These are phyloP conservation scores for Chiloscyllium plagiosum DNA, from an alignment of 2,113 vertebrate genomes.

Conservation along the genomic window DNA sequence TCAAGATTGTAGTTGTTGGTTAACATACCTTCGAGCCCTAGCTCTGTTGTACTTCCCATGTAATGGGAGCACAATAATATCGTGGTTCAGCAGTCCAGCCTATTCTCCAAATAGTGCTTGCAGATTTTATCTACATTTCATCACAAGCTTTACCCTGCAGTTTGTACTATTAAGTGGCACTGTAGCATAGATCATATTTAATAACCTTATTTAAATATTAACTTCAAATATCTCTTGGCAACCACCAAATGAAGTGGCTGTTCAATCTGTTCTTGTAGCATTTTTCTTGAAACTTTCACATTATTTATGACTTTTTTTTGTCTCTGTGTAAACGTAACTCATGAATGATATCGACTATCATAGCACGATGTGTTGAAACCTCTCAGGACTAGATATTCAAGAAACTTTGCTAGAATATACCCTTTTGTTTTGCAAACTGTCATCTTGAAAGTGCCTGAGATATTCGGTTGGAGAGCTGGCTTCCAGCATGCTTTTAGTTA, in stretches of 20 bases:
- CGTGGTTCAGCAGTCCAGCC: neutral
- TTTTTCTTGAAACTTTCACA: neutral
- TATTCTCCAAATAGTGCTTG: neutral
- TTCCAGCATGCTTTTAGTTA: neutral
- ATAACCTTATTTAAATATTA: neutral
- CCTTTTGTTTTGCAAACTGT: neutral
- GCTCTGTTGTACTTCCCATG: neutral
- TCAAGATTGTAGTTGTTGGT: slow-evolving; percentile 49
- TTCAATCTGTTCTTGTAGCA: neutral
- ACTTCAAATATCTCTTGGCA: neutral
- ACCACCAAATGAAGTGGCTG: neutral
- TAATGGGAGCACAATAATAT: neutral
- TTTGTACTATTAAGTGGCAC: neutral
- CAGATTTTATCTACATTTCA: neutral
- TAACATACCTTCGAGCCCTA: neutral
- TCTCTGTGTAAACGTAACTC: neutral
- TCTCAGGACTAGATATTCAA: neutral
- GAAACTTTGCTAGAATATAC: neutral
- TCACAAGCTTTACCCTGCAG: neutral
- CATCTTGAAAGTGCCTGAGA: neutral
- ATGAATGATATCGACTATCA: neutral
- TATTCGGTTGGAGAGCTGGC: neutral
- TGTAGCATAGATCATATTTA: neutral
- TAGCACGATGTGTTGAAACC: neutral
- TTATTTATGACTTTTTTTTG: neutral